Conservation (phyloP, 2,113 vertebrate genomes). For the Vidua chalybeata region DNA sequence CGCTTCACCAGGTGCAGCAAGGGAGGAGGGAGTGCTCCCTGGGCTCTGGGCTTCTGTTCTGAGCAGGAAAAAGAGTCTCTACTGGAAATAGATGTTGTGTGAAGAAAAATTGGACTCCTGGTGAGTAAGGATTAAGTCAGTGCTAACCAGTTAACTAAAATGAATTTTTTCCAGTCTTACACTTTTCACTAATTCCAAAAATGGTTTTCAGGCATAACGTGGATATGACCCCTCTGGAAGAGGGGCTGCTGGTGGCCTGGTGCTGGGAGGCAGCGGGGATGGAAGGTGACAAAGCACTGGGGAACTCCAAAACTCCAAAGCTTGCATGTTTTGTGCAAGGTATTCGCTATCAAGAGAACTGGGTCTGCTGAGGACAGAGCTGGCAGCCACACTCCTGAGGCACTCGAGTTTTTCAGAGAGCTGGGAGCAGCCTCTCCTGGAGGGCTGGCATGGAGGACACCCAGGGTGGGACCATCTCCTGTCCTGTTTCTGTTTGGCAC, state of each 20-base stretch:
- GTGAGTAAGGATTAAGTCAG: conserved; percentile 10
- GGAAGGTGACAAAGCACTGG: neutral
- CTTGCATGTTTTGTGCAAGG: neutral
- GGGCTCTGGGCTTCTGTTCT: neutral
- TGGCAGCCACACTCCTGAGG: neutral
- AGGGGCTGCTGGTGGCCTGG: neutral
- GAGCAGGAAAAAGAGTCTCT: neutral
- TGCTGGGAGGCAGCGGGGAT: neutral
- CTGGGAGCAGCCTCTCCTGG: neutral
- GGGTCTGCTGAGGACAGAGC: neutral
- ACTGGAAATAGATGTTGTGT: neutral
- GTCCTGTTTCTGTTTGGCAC: neutral
- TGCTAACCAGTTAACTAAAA: neutral
- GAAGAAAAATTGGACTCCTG: neutral
- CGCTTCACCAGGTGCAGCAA: neutral
- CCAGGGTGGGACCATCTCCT: neutral
- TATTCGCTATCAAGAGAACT: neutral
- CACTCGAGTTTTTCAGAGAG: neutral
- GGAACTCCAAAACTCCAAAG: neutral
- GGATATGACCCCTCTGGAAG: neutral
- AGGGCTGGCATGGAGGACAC: neutral
- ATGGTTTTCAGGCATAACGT: neutral
- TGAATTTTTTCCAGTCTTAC: conserved; percentile 27
- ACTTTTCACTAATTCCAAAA: conserved; percentile 3
- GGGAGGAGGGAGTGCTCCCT: neutral